Base-by-base conservation (phyloP, 2,888 invertebrate species). In the Melanotus villosus region DNA sequence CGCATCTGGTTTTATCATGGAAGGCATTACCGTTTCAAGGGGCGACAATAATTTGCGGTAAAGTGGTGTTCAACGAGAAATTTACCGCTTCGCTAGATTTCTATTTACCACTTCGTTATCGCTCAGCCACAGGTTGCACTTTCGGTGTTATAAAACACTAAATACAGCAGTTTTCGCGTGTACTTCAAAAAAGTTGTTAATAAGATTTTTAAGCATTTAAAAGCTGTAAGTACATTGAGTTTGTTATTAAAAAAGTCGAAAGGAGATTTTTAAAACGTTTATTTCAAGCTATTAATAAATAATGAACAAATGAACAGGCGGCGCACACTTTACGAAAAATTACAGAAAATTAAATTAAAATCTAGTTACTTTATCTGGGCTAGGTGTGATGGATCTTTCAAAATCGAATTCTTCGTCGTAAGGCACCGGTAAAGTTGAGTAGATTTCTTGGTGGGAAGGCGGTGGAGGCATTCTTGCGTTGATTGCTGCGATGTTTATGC, bases 401-500 rank as follows among this genome's bases (percentile, higher is more conserved):
- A 79, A 76, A 62, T 81, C 80, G 36, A 79, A 79, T 34, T 82
- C 79, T n/a, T 81, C 80, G 58, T 81, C 80, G 10, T 80, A 78
- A 1, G 80, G 80, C 43, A 80, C 59, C 4, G 78, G 74, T 38
- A 80, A 79, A 69, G 77, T 80, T 2, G 80, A 77, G 65, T 83
- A 83, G 38, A 82, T 71, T 59, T 82, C 80, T 2, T 80, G 79
- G 19, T 79, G 78, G 43, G 78, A 81, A 9, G 71, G 73, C 2
- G 54, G 69, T 5, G 68, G 64, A 12, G 64, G 57, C 16, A 50
- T 36, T n/a, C 52, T 45, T 30, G 58, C 18, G n/a, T 59, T 43
- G 12, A 54, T 62, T 21, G 47, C 14, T n/a, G 88, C 87, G 57
- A 88, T 85, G 79, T 89, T 89, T 0, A 88, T 87, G 75, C 88